Conservation (phyloP, 2,797 vertebrate genomes). For the Sebastes wilsoni region DNA sequence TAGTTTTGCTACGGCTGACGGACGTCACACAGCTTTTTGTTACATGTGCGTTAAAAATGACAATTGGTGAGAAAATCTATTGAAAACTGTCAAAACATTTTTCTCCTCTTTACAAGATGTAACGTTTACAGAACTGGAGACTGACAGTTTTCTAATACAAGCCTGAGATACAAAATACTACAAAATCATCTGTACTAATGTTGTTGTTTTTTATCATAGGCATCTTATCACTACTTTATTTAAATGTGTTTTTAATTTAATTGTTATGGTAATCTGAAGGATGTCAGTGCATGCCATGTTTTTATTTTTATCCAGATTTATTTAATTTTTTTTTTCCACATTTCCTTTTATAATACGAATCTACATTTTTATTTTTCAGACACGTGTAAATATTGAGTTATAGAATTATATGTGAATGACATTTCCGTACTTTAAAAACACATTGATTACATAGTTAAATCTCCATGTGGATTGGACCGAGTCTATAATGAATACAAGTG, state of each 20-base stretch:
- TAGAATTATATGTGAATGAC: constrained; percentile 54
- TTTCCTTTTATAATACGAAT: constrained; percentile 57
- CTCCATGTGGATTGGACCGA: constrained; percentile 42
- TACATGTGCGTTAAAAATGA: constrained; percentile 36
- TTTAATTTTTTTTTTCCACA: constrained; percentile 56
- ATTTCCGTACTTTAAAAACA: constrained; percentile 48
- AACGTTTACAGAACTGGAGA: constrained; percentile 76
- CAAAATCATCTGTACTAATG: constrained; percentile 42
- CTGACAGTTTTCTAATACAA: constrained; percentile 67
- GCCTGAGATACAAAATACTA: constrained; percentile 75
- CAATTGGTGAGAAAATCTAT: constrained; percentile 17
- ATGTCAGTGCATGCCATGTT: constrained; percentile 58
- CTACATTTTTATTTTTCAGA: constrained; percentile 57
- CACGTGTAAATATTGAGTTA: constrained; percentile 67
- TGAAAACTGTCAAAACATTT: constrained; percentile 24
- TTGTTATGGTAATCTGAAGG: constrained; percentile 59
- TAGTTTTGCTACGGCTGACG: constrained; percentile 50
- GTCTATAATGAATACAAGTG: constrained; percentile 45
- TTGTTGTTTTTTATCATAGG: constrained; percentile 35
- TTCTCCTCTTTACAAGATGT: constrained; percentile 52
- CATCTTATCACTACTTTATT: constrained; percentile 74
- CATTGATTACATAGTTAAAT: constrained; percentile 33
- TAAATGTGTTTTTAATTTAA: constrained; percentile 69
- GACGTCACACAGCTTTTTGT: constrained; percentile 47
- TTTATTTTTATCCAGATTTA: constrained; percentile 54